Evolutionary conservation across 2,113 vertebrate species (phyloP), one percentile per base, ranked within the genome.

Genomic region (Phalacrocorax pelagicus): DNA sequence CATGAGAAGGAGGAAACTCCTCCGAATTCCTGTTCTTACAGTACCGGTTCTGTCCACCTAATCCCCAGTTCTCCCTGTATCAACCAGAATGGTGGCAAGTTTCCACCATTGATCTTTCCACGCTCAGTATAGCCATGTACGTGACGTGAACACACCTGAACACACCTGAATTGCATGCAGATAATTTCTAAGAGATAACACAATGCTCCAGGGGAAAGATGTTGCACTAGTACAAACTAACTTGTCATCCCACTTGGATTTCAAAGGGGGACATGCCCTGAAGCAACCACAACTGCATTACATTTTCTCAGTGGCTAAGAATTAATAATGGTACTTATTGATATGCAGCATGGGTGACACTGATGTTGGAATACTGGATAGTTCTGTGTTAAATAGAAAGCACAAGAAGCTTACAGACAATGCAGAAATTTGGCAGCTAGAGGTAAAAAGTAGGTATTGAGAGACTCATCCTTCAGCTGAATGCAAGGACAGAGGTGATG

Each of bases 71-170:
- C 29, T 83, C 44, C 12, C 36, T 46, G 5, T 36, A 54, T n/a
- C 54, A 81, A 57, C 8, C 38, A 65, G 2, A 14, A 49, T 1
- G 1, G n/a, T 70, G 51, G 38, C 46, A 88, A 58, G 19, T 62
- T 89, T 81, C 81, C 84, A 65, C 27, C 47, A 40, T 11, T 40
- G 54, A 49, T 27, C 69, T 13, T 61, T 66, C 58, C 36, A 49
- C 0, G 1, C 34, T 69, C 63, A 49, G 38, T 14, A 65, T 0
- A 71, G 74, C 22, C 62, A 44, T 0, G 0, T 7, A 9, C 9
- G 51, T 11, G 23, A 94, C 6, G 11, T 0, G 1, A 78, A 65
- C 75, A 63, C 52, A 86, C 15, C 2, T 0, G 34, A 91, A 81
- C 75, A 63, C 52, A 86, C 15, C 2, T 0, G 34, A 91, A 81